phyloP scores from a whole-genome alignment of 2,113 vertebrate species.

The Gavialis gangeticus region DNA sequence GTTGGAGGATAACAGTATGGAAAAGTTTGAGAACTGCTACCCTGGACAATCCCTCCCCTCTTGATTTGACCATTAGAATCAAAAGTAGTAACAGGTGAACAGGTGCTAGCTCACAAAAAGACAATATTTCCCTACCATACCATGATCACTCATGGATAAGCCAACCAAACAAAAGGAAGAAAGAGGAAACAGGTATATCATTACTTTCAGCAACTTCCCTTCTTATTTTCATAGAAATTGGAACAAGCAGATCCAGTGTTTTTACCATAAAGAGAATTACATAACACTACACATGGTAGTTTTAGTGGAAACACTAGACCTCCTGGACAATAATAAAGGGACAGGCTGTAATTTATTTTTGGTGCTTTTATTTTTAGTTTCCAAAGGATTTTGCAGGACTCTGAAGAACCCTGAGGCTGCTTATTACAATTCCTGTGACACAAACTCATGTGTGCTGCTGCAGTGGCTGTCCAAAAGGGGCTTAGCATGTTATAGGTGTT shows the following conservation, averaged over 20 bases:
- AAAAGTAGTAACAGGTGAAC: neutral
- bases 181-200: neutral
- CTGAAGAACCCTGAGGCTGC: neutral
- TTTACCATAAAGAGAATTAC: neutral
- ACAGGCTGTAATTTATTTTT: neutral
- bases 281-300: neutral
- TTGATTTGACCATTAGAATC: neutral
- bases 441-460: neutral
- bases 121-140: neutral
- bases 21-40: neutral
- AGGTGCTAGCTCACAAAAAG: neutral
- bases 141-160: neutral
- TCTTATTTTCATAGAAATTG: neutral
- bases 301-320: neutral
- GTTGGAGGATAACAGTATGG: no score
- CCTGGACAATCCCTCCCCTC: neutral
- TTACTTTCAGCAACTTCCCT: neutral
- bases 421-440: neutral
- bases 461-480: neutral
- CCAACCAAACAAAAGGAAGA: neutral
- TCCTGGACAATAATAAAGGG: neutral
- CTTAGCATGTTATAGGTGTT: neutral
- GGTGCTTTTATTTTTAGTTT: constrained; percentile 23
- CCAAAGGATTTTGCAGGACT: neutral
- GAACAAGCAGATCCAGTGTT: neutral